Evolutionary conservation across 2,113 vertebrate genomes (phyloP).

Genomic region (Onychostruthus taczanowskii): DNA sequence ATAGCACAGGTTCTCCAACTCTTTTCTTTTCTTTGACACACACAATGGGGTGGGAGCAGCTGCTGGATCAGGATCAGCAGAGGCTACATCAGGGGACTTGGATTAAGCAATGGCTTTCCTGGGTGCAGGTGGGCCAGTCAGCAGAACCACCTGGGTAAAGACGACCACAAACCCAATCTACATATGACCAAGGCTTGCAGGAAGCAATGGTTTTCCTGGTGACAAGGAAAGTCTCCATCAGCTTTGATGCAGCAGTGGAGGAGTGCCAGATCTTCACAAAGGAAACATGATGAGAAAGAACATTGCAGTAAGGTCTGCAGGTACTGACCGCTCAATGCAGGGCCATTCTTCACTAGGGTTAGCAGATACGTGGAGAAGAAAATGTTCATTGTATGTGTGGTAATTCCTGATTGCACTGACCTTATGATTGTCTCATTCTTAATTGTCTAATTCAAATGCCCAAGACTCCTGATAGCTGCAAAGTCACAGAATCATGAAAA

Average conservation of each 20-base stretch:
- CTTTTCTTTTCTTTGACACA: neutral
- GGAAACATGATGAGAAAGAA: neutral
- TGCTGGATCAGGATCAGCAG: neutral
- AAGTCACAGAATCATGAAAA: neutral
- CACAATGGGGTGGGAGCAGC: accelerated
- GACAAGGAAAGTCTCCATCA: neutral
- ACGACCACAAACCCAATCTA: neutral
- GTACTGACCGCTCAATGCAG: neutral
- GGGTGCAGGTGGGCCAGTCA: neutral
- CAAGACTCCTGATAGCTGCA: neutral
- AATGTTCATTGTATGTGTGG: neutral
- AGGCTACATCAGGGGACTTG: neutral
- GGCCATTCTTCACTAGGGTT: neutral
- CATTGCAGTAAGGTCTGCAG: neutral
- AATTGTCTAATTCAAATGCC: neutral
- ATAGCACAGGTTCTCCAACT: neutral
- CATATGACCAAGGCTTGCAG: neutral
- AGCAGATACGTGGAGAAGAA: neutral
- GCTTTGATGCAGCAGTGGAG: neutral
- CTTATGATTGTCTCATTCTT: neutral
- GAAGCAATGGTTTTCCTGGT: neutral
- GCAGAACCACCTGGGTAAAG: neutral
- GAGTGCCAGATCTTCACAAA: neutral
- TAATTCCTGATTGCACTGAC: neutral
- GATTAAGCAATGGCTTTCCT: neutral